Percentiles rank a stretch among this genome's conserved stretches.
phyloP scores from a whole-genome alignment of 2,797 vertebrate genomes.

The Chloroceryle inda region DNA sequence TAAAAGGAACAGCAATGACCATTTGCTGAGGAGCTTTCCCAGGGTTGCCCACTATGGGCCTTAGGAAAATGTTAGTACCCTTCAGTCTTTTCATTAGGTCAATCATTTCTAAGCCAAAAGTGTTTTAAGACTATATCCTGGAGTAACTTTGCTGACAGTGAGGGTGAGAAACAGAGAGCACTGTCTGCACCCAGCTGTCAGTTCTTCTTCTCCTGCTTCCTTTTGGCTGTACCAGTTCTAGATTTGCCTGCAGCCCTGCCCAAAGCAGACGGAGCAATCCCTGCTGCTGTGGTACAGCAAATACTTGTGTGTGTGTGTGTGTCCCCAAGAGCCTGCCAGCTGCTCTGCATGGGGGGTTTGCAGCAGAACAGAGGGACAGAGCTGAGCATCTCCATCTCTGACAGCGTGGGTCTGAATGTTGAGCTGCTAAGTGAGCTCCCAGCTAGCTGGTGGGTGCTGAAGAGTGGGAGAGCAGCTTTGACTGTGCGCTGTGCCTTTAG shows the following conservation, averaged over 20 bases:
- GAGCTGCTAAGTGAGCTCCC: not conserved
- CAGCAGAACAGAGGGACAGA: not conserved
- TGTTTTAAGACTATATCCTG: not conserved
- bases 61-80: not conserved
- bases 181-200: not conserved
- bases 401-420: accelerated
- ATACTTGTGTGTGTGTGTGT: not conserved
- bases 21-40: not conserved
- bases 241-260: not conserved
- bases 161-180: not conserved
- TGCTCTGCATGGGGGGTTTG: accelerated
- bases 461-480: not conserved
- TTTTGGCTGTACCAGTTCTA: not conserved
- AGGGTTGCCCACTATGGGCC: not conserved
- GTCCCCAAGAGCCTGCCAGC: not conserved
- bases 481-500: not conserved
- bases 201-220: not conserved
- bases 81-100: not conserved
- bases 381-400: not conserved
- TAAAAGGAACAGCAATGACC: not conserved
- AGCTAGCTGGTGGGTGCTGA: not conserved
- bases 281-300: not conserved
- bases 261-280: not conserved
- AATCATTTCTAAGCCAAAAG: not conserved
- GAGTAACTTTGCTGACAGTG: not conserved